Evolutionary conservation across 1,140 invertebrate genomes (phyloP), one percentile per base, ranked within the genome.

Genomic region (Drosophila bifasciata): DNA sequence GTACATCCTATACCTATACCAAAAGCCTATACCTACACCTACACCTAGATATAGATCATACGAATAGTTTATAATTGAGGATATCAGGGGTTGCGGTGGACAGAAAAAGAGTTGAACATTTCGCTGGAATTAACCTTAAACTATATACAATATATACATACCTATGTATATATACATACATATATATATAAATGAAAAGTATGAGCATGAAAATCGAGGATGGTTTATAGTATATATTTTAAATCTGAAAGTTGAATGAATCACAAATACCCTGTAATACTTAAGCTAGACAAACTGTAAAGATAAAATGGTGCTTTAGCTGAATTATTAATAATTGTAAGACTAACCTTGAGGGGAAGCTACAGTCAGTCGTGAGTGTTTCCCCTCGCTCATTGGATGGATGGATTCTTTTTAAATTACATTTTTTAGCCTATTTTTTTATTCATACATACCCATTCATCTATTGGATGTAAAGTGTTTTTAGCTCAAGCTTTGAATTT

Each of bases 251-350:
- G 51, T 64, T 71, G 52, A 78, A 84, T 71, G 28, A 41, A 3
- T 5, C 25, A n/a, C 21, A 9, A 45, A 84, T 77, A 74, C 61
- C 74, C 40, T 59, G 76, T 36, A 36, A 36, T 36, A 74, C 52
- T 60, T 83, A 66, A 86, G 75, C 49, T 85, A 85, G 63, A 56
- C 60, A 86, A 86, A 73, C 56, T 86, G 83, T 88, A 83, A 70
- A 25, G 50, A 64, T 83, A 83, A 86, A 88, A 89, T 90, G 89
- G 89, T 90, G 89, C 89, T 90, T 90, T 90, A 90, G 89, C 89
- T 90, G 84, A 90, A 90, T 89, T 90, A 89, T 89, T 83, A 78
- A 74, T 71, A 86, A 84, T 58, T 71, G 55, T 90, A 88, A 89
- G 77, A 81, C 78, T 75, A 70, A 67, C 60, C 74, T 52, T 55